phyloP scores from a whole-genome alignment of 2,888 invertebrate genomes.

The Mylabris sibirica region DNA sequence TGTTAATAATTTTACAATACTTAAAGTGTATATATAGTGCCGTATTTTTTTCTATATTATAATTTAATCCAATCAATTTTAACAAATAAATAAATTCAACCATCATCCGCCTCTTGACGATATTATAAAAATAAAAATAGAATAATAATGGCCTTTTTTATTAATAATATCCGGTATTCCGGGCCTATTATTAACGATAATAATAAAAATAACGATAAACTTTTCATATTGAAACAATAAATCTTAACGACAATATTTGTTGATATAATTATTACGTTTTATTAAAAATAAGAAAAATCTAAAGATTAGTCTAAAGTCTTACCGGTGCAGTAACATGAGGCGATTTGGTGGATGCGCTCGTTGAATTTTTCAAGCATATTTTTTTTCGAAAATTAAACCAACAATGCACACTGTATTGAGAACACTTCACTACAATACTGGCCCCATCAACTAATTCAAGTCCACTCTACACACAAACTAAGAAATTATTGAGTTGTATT shows the following conservation, averaged over 20 bases:
- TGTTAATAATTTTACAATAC: neutral
- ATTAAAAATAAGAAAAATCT: neutral
- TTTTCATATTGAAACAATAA: neutral
- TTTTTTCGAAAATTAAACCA: neutral
- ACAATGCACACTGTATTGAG: conserved; percentile 12
- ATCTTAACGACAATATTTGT: neutral
- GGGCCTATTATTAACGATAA: neutral
- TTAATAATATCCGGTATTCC: conserved; percentile 33
- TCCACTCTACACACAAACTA: neutral
- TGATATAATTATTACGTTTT: neutral
- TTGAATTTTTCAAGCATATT: neutral
- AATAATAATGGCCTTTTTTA: conserved; percentile 26
- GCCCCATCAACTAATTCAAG: conserved; percentile 38
- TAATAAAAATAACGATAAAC: neutral
- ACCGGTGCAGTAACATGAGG: neutral
- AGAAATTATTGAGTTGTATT: neutral
- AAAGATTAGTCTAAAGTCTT: neutral
- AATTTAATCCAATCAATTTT: neutral
- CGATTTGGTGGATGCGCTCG: neutral
- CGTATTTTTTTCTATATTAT: neutral
- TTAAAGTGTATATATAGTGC: no score
- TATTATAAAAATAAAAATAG: conserved; percentile 34
- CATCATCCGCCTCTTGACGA: conserved; percentile 15
- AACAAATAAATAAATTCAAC: conserved; percentile 27
- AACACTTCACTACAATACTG: conserved; percentile 37